Evolutionary conservation across 2,888 invertebrate genomes (phyloP).

Genomic region (Meandrusa payeni): DNA sequence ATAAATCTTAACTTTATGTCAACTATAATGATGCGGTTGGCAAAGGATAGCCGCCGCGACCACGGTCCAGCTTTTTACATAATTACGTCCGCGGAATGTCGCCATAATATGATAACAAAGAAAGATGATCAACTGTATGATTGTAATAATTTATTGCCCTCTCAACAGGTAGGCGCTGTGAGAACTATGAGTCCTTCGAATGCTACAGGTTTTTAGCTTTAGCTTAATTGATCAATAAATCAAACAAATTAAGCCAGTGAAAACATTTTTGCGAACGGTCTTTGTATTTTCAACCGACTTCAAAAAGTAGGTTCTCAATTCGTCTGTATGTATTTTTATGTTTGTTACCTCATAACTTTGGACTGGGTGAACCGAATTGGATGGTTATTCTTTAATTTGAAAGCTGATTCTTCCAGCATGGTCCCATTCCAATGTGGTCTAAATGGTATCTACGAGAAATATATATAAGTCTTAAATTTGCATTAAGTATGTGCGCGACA

Average conservation of each 20-base stretch:
- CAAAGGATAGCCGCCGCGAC: slow-evolving; percentile 72
- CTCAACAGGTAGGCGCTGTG: slow-evolving; percentile 41
- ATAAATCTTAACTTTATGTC: slow-evolving; percentile 76
- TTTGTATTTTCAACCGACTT: too few species aligned
- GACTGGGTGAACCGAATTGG: too few species aligned
- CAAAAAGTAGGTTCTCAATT: too few species aligned
- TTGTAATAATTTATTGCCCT: slow-evolving; percentile 59
- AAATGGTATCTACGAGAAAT: too few species aligned
- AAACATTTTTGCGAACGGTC: too few species aligned
- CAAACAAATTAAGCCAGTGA: slow-evolving; percentile 10
- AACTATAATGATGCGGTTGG: slow-evolving; percentile 73
- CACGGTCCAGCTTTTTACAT: slow-evolving; percentile 77
- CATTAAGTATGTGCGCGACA: too few species aligned
- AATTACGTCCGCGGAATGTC: slow-evolving; percentile 74
- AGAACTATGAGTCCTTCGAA: slow-evolving; percentile 39
- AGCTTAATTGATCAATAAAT: slow-evolving; percentile 21
- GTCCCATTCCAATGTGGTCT: too few species aligned
- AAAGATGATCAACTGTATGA: slow-evolving; percentile 72
- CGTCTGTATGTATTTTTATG: too few species aligned
- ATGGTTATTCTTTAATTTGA: too few species aligned
- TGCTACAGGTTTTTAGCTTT: slow-evolving; percentile 16
- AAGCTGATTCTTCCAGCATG: too few species aligned
- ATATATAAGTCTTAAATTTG: too few species aligned
- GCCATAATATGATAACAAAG: slow-evolving; percentile 76
- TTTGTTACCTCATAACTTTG: too few species aligned